phyloP scores from a whole-genome alignment of 2,888 invertebrate species.

The Lingula anatina region DNA sequence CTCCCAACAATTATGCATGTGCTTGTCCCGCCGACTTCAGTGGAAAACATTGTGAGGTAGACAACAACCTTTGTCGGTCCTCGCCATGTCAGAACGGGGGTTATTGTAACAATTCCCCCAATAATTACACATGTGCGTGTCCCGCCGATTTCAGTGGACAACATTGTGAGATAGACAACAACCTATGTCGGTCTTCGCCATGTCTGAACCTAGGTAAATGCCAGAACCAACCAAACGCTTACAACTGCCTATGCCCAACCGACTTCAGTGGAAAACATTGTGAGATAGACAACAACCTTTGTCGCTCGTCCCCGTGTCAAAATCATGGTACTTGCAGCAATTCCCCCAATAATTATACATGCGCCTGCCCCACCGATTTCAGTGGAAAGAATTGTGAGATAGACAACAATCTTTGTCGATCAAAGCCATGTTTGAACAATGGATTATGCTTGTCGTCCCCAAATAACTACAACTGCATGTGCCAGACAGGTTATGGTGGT shows the following conservation, averaged over 20 bases:
- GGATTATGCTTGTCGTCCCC: neutral
- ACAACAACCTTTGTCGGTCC: neutral
- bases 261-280: neutral
- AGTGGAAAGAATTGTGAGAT: neutral
- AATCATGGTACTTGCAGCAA: neutral
- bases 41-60: neutral
- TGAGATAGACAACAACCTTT: neutral
- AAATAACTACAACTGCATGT: neutral
- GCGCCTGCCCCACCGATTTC: neutral
- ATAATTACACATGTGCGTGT: neutral
- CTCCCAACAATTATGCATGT: no score
- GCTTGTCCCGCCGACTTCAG: neutral
- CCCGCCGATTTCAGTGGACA: neutral
- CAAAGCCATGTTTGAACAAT: neutral
- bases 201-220: neutral
- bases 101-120: neutral
- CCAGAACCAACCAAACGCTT: neutral
- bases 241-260: neutral
- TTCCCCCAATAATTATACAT: neutral
- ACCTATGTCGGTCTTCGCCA: neutral
- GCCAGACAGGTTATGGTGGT: neutral
- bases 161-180: neutral
- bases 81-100: neutral
- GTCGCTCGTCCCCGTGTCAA: neutral
- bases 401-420: neutral